A percentile compares a stretch with the other conserved stretches of the same genome.
phyloP scores from a whole-genome alignment of 2,797 vertebrate genomes.

The Pantherophis alleghaniensis region DNA sequence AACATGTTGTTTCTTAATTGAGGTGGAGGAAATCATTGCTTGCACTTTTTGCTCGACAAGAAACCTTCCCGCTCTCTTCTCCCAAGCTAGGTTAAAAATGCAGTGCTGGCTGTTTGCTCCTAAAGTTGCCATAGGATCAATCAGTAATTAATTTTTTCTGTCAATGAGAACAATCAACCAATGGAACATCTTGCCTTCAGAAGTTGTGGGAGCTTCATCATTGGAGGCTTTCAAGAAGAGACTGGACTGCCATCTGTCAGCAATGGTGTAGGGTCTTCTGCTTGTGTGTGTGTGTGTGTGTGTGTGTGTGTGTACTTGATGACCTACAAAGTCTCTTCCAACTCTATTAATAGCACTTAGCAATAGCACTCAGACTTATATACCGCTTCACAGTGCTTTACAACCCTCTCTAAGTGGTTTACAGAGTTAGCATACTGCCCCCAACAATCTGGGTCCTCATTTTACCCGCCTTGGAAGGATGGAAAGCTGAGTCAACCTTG shows the following conservation, averaged over 20 bases:
- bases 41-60: constrained; percentile 52
- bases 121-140: constrained; percentile 34
- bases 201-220: too few relatives aligned
- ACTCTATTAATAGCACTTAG: background rate
- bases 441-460: too few relatives aligned
- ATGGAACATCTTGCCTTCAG: too few relatives aligned
- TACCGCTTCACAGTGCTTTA: too few relatives aligned
- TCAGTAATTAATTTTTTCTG: background rate
- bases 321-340: background rate
- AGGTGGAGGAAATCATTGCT: constrained; percentile 52
- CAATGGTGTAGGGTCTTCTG: background rate
- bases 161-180: too few relatives aligned
- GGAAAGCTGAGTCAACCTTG: too few relatives aligned
- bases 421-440: too few relatives aligned
- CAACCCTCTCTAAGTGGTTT: too few relatives aligned
- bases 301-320: background rate
- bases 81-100: constrained; percentile 52
- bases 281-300: background rate
- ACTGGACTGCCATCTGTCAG: too few relatives aligned
- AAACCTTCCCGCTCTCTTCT: constrained; percentile 45
- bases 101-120: constrained; percentile 15
- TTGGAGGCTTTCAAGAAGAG: too few relatives aligned
- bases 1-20: constrained; percentile 65
- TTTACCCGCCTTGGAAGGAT: too few relatives aligned
- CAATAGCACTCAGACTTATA: too few relatives aligned